Evolutionary conservation across 2,113 vertebrate species (phyloP), one percentile per base, ranked within the genome.

Genomic region (Grus americana): DNA sequence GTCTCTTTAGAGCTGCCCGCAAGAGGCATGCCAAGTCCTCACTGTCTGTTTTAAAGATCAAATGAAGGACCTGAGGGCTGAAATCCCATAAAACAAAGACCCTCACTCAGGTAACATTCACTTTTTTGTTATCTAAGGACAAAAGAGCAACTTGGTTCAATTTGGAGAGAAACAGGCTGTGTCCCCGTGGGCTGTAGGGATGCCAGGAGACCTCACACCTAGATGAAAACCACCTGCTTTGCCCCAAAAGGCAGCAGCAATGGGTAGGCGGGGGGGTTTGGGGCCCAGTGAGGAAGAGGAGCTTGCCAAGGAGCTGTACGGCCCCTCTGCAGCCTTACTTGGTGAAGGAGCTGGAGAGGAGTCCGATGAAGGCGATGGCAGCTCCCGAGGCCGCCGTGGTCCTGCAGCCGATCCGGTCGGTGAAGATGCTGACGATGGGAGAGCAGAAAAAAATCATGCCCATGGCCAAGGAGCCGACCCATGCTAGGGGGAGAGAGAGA

Each of bases 361-460:
- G 98, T 76, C 99, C 99, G 11, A 99, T 94, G 97, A 99, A 99
- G 88, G 99, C 99, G 27, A 99, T 88, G 16, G 98, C 79, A 8
- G 99, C 99, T 74, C 99, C 99, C 0, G 98, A 92, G 62, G 99
- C 99, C 1, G 99, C 99, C 0, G 99, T 99, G 96, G 98, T 99
- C 96, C 99, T 98, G 94, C 99, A 99, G 96, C 99, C 99, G 5
- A 99, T 98, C 78, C 98, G 98, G 98, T 99, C 99, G 2, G 99
- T 99, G 98, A 99, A 99, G 99, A 99, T 99, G 97, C 99, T 99
- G 98, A 99, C 99, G 90, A 99, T 98, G 15, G 99, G 99, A 73
- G 99, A 99, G 96, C 99, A 99, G 98, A 99, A 99, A 97, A 99
- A 99, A 94, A 99, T 99, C 99, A 99, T 99, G 32, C 99, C 99